phyloP scores from a whole-genome alignment of 1,140 invertebrate genomes.

The Meloidogyne chitwoodi region DNA sequence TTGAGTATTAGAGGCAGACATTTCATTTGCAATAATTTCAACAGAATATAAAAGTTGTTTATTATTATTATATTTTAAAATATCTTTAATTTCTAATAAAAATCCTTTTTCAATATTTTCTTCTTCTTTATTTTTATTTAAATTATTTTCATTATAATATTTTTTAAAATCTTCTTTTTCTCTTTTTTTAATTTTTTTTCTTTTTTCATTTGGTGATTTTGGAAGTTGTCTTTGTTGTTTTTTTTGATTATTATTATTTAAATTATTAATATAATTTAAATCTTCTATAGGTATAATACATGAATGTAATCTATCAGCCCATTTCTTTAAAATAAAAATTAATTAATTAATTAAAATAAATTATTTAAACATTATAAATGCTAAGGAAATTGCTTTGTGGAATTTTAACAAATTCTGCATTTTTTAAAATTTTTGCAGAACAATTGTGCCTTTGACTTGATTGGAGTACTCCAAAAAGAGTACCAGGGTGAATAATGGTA shows the following conservation, averaged over 20 bases:
- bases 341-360: constrained; percentile 5
- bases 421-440: constrained; percentile 45
- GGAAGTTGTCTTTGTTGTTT: background rate
- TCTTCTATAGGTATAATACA: constrained; percentile 56
- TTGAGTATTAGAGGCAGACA: background rate
- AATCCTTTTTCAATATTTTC: background rate
- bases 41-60: background rate
- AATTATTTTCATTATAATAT: background rate
- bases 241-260: background rate
- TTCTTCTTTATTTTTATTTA: background rate
- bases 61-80: background rate
- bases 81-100: background rate
- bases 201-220: background rate
- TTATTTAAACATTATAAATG: constrained; percentile 46
- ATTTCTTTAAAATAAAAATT: constrained; percentile 48
- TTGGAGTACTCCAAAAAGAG: constrained; percentile 50
- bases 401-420: constrained; percentile 51
- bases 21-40: background rate
- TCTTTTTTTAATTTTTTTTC: background rate
- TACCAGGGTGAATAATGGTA: constrained; percentile 34
- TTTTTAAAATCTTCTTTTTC: background rate
- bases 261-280: constrained; percentile 35
- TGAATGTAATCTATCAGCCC: constrained; percentile 53
- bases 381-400: constrained; percentile 47
- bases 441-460: constrained; percentile 37